These are phyloP conservation scores for Sebastolobus alascanus DNA, from an alignment of 2,797 vertebrate genomes.

Conservation along the genomic window DNA sequence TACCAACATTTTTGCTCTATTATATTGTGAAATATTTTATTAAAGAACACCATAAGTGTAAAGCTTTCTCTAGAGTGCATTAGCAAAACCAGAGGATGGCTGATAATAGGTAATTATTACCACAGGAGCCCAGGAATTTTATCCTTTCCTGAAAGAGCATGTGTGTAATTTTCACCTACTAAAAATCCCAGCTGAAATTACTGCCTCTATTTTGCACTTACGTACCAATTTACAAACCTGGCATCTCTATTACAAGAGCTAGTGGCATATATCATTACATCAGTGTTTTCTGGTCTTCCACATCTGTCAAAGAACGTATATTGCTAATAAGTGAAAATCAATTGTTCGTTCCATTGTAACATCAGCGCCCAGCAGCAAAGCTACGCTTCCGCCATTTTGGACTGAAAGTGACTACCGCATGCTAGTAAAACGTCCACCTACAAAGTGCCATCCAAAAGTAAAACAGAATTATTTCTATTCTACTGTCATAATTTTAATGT, in stretches of 20 bases:
- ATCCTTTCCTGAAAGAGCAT: conserved; percentile 1
- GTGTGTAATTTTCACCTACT: not conserved
- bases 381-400: no score
- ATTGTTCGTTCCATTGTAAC: no score
- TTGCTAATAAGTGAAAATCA: no score
- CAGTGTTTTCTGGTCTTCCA: no score
- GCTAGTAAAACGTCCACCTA: no score
- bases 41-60: conserved; percentile 15
- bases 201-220: conserved; percentile 1
- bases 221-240: not conserved
- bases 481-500: no score
- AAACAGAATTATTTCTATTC: no score
- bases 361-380: no score
- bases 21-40: conserved; percentile 30
- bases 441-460: no score
- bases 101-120: conserved; percentile 23
- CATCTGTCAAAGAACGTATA: no score
- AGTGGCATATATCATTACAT: not conserved
- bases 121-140: not conserved
- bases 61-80: conserved; percentile 13
- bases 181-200: not conserved
- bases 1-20: conserved; percentile 9
- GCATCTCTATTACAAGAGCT: not conserved
- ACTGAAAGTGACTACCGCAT: no score
- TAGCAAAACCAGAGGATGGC: conserved; percentile 14